Conservation (phyloP, 2,888 invertebrate genomes). For the Dexiosoma caninum region DNA sequence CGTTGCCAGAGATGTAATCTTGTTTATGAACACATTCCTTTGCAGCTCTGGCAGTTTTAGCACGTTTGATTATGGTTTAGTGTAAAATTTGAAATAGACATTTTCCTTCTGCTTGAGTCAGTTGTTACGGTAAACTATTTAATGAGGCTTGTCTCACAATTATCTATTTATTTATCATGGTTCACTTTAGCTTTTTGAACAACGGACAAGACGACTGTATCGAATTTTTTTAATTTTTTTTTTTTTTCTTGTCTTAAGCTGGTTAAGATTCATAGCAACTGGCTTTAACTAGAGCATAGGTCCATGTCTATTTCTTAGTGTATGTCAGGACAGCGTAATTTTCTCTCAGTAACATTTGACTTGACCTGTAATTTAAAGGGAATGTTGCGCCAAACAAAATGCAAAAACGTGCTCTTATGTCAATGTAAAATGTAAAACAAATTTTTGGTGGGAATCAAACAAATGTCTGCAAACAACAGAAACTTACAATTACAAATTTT, state of each 20-base stretch:
- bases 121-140: slow-evolving; percentile 61
- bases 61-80: slow-evolving; percentile 46
- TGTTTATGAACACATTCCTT: not conserved
- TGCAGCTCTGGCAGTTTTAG: slow-evolving; percentile 19
- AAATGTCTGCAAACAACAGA: slow-evolving; percentile 42
- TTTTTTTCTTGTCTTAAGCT: no score
- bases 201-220: slow-evolving; percentile 17
- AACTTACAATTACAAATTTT: slow-evolving; percentile 10
- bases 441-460: slow-evolving; percentile 57
- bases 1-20: no score
- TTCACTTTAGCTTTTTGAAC: not conserved
- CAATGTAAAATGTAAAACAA: slow-evolving; percentile 41
- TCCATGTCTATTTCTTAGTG: not conserved
- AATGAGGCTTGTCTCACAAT: slow-evolving; percentile 62
- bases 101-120: slow-evolving; percentile 23
- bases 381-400: slow-evolving; percentile 15
- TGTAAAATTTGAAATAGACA: slow-evolving; percentile 41
- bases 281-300: slow-evolving; percentile 43
- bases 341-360: slow-evolving; percentile 55
- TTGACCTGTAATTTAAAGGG: slow-evolving; percentile 62
- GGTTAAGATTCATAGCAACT: slow-evolving; percentile 40
- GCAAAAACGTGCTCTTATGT: slow-evolving; percentile 56
- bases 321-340: slow-evolving; percentile 50
- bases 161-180: slow-evolving; percentile 54
- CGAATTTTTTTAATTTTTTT: not conserved